These are phyloP conservation scores for Allygus modestus DNA, from an alignment of 2,888 invertebrate species.

Conservation along the genomic window DNA sequence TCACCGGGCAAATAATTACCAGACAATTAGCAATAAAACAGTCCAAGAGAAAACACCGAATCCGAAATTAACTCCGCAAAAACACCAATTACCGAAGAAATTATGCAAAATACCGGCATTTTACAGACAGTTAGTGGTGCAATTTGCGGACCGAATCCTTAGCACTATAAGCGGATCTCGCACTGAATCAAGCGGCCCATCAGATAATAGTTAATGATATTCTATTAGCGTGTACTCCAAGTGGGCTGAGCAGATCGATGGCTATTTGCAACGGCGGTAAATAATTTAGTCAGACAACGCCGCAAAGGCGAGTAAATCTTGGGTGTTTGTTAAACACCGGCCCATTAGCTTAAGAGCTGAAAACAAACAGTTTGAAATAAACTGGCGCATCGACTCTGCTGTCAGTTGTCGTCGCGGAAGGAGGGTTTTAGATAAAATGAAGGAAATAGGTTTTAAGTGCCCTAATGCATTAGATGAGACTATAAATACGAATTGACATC, in stretches of 20 bases:
- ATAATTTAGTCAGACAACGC: slow-evolving; percentile 29
- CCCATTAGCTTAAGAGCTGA: slow-evolving; percentile 49
- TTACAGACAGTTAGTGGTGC: slow-evolving; percentile 8
- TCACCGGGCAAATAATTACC: neutral
- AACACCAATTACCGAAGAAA: slow-evolving; percentile 28
- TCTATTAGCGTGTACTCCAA: slow-evolving; percentile 51
- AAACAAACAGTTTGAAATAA: slow-evolving; percentile 56
- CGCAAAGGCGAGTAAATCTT: slow-evolving; percentile 24
- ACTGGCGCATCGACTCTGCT: neutral
- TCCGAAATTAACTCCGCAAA: slow-evolving; percentile 5
- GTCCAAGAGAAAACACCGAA: slow-evolving; percentile 10
- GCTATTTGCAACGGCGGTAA: slow-evolving; percentile 43
- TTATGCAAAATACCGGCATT: slow-evolving; percentile 26
- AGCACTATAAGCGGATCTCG: slow-evolving; percentile 7
- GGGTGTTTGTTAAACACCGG: slow-evolving; percentile 44
- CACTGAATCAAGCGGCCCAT: slow-evolving; percentile 29
- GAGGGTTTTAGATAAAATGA: no score
- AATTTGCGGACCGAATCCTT: neutral
- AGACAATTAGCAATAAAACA: slow-evolving; percentile 14
- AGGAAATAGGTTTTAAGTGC: no score
- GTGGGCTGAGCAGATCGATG: slow-evolving; percentile 41
- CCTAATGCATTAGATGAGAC: no score
- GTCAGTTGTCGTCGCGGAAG: slow-evolving; percentile 33
- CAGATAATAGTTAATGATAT: slow-evolving; percentile 53
- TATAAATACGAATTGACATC: no score